These are phyloP conservation scores for Beroe ovata DNA, from an alignment of 37 sponge, comb jelly and placozoan species.

Conservation along the genomic window DNA sequence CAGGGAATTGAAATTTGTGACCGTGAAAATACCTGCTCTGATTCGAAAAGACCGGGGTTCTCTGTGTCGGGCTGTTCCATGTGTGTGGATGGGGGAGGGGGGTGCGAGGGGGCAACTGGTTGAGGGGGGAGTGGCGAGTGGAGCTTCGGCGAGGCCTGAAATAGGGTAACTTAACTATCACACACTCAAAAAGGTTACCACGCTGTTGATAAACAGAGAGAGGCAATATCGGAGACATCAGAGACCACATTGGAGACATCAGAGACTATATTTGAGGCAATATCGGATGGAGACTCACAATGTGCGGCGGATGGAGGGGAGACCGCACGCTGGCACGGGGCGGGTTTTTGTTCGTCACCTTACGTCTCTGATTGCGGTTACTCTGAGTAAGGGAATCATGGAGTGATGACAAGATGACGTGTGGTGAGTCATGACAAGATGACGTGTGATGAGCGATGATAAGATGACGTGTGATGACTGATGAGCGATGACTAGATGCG, in stretches of 20 bases:
- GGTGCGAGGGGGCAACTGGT: background rate
- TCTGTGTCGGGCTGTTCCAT: background rate
- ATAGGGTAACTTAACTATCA: background rate
- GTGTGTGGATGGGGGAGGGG: background rate
- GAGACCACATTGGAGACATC: too few species aligned
- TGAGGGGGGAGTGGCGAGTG: constrained; percentile 53
- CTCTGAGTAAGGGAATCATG: background rate
- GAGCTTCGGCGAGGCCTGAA: constrained; percentile 30
- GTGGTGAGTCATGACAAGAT: background rate
- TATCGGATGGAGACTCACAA: constrained; percentile 12
- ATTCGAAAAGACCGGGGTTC: background rate
- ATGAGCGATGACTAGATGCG: background rate
- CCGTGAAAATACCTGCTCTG: background rate
- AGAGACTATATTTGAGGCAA: too few species aligned
- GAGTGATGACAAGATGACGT: background rate
- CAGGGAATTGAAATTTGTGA: background rate
- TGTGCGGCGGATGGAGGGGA: constrained; percentile 1
- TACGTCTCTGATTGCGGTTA: background rate
- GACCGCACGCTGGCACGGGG: constrained; percentile 6
- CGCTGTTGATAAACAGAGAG: background rate
- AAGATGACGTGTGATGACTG: background rate
- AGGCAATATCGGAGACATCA: too few species aligned
- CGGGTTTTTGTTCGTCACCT: background rate
- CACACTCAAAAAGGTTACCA: too few species aligned
- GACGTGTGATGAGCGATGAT: background rate